Evolutionary conservation across 2,797 vertebrate species (phyloP).

Genomic region (Tolypeutes matacus): DNA sequence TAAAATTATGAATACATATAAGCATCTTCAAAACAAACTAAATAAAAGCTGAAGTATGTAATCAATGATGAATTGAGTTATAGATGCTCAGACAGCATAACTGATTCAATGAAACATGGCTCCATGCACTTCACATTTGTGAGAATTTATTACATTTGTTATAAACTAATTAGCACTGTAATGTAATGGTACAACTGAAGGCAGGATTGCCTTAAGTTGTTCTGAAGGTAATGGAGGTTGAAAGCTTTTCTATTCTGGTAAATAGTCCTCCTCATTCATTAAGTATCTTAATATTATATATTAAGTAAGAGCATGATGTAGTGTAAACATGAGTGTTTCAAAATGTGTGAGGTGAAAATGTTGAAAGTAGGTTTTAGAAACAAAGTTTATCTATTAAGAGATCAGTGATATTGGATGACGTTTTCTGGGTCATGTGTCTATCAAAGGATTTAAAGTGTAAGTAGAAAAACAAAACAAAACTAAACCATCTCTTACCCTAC

Average conservation of each 20-base stretch:
- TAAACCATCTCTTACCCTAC: not conserved
- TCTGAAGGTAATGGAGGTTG: slow-evolving; percentile 41
- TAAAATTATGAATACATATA: slow-evolving; percentile 44
- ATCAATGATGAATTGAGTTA: slow-evolving; percentile 68
- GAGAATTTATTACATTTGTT: slow-evolving; percentile 70
- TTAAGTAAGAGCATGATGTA: not conserved
- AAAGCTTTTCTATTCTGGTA: slow-evolving; percentile 51
- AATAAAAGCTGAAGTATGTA: slow-evolving; percentile 61
- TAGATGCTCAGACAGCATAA: slow-evolving; percentile 62
- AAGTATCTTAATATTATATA: slow-evolving; percentile 4
- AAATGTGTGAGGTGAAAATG: slow-evolving; percentile 26
- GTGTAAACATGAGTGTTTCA: not conserved
- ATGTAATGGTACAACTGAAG: slow-evolving; percentile 20
- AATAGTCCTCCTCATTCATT: slow-evolving; percentile 5
- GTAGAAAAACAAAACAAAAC: not conserved
- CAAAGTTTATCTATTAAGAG: not conserved
- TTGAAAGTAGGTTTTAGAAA: not conserved
- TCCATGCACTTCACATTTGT: slow-evolving; percentile 58
- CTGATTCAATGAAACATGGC: slow-evolving; percentile 69
- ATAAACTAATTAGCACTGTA: slow-evolving; percentile 68
- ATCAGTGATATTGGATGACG: not conserved
- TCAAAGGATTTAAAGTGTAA: not conserved
- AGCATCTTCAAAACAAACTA: slow-evolving; percentile 69
- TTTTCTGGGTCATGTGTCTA: not conserved
- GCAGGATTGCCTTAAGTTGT: slow-evolving; percentile 51